phyloP scores from a whole-genome alignment of 2,797 vertebrate genomes.

The Xenentodon cancila region DNA sequence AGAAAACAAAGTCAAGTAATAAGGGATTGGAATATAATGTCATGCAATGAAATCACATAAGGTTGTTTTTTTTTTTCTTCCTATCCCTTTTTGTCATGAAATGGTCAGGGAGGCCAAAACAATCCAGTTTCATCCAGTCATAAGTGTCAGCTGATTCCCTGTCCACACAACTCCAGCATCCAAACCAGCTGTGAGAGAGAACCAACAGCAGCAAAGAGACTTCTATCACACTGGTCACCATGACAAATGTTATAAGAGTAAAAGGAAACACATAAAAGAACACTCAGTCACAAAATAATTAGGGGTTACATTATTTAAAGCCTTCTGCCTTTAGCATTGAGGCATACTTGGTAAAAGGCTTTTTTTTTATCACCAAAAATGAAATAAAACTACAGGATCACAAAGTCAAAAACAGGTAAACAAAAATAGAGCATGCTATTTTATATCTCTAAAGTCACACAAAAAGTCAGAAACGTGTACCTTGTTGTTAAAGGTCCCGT shows the following conservation, averaged over 20 bases:
- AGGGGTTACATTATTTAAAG: constrained; percentile 24
- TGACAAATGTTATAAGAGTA: constrained; percentile 14
- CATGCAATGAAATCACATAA: background rate
- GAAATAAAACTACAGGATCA: background rate
- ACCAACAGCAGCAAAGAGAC: constrained; percentile 2
- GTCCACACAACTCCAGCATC: background rate
- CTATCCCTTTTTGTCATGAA: background rate
- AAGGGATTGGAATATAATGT: background rate
- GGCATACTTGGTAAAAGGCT: background rate
- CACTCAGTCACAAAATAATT: constrained; percentile 21
- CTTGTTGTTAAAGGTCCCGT: constrained; percentile 56
- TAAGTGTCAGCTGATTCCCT: constrained; percentile 17
- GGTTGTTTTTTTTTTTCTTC: background rate
- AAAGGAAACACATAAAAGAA: constrained; percentile 13
- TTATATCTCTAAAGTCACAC: no score
- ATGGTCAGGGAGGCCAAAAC: background rate
- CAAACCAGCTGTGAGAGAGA: background rate
- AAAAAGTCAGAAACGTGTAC: constrained; percentile 47
- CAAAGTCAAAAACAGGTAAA: no score
- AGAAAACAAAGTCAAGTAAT: background rate
- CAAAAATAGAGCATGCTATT: no score
- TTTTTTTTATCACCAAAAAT: background rate
- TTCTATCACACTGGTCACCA: constrained; percentile 1
- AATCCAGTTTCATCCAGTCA: constrained; percentile 1
- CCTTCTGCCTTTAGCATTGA: background rate